Base-by-base conservation (phyloP, 1,140 invertebrate species). In the Mesaphorura yosii region DNA sequence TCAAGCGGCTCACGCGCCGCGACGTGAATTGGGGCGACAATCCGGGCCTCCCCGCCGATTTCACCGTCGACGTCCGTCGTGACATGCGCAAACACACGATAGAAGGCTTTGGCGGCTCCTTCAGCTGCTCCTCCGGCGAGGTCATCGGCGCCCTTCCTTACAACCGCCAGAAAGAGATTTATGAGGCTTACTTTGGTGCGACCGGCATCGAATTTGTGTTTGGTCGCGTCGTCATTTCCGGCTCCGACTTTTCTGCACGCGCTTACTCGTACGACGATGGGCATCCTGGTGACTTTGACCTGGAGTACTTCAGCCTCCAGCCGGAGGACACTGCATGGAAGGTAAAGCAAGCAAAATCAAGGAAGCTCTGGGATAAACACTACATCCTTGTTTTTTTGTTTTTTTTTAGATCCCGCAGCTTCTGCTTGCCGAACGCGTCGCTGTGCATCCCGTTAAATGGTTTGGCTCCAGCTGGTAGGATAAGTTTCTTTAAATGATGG, bases 241-340 rank as follows among this genome's bases (percentile, higher is more conserved):
- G 85, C 19, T 78, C 76, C 59, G 88, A 93, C 68, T 89, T 88
- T 66, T 86, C 83, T 0, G 77, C 71, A 1, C 72, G 72, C 38
- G 59, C 66, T 1, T 87, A 88, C 61, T 75, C 81, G 0, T 84
- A 84, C 63, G 79, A 81, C 63, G 52, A 54, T 23, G n/a, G 14
- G 3, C n/a, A n/a, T n/a, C 81, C 59, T 26, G 83, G 87, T 68
- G 73, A 53, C 20, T 53, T 75, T 3, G 66, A 72, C 2, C 70
- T 89, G 5, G 72, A 68, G 3, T 76, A 80, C 58, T 88, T 82
- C 68, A 71, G 74, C 12, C 67, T 87, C 0, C 68, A 75, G 1
- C 48, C 64, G 1, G 83, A 86, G 68, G 84, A 87, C 25, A 27
- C n/a, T 1, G 15, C 15, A 66, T 65, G 72, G 53, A 84, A 83